Conservation (phyloP, 2,888 invertebrate species). For the Myopa tessellatipennis region DNA sequence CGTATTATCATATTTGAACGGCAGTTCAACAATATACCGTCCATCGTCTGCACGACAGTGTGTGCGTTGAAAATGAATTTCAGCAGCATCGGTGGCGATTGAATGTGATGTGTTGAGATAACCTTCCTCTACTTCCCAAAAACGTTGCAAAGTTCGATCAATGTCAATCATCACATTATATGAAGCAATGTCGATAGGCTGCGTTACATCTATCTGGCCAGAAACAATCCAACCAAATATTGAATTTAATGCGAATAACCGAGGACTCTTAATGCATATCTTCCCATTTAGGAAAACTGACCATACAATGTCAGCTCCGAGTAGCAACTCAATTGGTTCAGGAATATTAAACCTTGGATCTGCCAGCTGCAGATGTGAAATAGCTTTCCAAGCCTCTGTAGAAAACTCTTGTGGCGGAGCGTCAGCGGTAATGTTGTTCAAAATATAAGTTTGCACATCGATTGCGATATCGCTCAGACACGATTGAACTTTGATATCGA, state of each 20-base stretch:
- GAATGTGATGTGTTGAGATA: neutral
- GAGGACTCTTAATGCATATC: no score
- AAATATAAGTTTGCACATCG: constrained; percentile 25
- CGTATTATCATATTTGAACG: neutral
- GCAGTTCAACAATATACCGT: neutral
- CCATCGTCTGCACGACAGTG: constrained; percentile 5
- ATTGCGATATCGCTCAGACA: neutral
- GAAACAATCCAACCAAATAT: neutral
- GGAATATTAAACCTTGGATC: neutral
- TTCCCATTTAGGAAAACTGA: no score
- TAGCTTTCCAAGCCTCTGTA: neutral
- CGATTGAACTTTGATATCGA: no score
- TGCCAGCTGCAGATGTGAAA: neutral
- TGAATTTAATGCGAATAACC: no score
- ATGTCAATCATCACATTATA: constrained; percentile 4
- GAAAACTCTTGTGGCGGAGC: constrained; percentile 10
- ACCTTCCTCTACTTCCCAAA: constrained; percentile 29
- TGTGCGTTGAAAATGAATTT: constrained; percentile 12
- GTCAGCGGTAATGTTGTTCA: constrained; percentile 25
- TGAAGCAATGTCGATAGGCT: neutral
- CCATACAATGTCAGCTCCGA: no score
- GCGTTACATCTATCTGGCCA: constrained; percentile 2
- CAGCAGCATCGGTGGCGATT: neutral
- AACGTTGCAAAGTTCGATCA: constrained; percentile 10
- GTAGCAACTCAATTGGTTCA: neutral